Percentiles rank a stretch among this genome's conserved stretches.
These are phyloP conservation scores for Oeneis ivallda DNA, from an alignment of 2,888 invertebrate genomes.

Conservation along the genomic window DNA sequence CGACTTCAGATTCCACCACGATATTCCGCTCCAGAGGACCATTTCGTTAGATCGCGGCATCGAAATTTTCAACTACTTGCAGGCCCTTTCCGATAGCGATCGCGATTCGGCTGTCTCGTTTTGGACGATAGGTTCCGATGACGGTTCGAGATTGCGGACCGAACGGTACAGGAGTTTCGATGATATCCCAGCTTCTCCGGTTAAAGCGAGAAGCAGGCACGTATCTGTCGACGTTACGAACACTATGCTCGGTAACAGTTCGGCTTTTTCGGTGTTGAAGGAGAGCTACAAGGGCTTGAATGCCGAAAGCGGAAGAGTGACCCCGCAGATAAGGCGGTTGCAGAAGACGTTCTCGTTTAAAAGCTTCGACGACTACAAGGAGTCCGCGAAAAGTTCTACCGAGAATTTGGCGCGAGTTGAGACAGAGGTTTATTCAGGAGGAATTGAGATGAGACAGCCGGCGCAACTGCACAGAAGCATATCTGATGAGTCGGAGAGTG, in stretches of 20 bases:
- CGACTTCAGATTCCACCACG: conserved; percentile 56
- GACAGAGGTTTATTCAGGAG: conserved; percentile 42
- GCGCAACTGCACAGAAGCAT: conserved; percentile 53
- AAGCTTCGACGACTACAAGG: conserved; percentile 45
- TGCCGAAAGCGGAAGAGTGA: conserved; percentile 47
- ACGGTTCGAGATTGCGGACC: conserved; percentile 37
- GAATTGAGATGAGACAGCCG: conserved; percentile 23
- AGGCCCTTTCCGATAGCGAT: conserved; percentile 51
- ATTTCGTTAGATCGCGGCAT: conserved; percentile 69
- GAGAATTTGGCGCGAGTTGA: conserved; percentile 43
- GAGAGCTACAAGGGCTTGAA: conserved; percentile 65
- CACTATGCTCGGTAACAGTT: conserved; percentile 47
- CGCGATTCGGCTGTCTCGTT: conserved; percentile 47
- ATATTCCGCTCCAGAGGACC: conserved; percentile 64
- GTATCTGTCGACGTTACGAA: conserved; percentile 60
- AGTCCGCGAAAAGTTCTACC: conserved; percentile 46
- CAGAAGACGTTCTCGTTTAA: conserved; percentile 61
- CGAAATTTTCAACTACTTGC: conserved; percentile 64
- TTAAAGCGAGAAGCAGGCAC: conserved; percentile 66
- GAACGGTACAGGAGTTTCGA: conserved; percentile 66
- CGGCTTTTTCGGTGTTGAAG: conserved; percentile 58
- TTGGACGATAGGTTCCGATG: conserved; percentile 63
- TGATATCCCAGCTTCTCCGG: conserved; percentile 71
- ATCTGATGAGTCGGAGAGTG: conserved; percentile 45
- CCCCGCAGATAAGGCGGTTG: conserved; percentile 65